Conservation (phyloP, 1,140 invertebrate species). For the Drosophila parvula region DNA sequence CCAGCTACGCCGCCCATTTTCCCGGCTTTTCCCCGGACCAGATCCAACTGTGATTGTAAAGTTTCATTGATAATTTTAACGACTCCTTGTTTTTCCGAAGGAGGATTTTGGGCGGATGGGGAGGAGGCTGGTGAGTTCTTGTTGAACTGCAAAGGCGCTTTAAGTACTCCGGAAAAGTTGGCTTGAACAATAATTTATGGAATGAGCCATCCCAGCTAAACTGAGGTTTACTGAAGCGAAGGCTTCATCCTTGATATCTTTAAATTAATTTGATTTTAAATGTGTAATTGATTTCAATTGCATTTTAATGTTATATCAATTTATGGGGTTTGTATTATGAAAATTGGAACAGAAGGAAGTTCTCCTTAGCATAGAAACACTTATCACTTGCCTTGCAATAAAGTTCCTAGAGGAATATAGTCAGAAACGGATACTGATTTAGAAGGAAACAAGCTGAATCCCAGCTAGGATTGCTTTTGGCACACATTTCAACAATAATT, state of each 20-base stretch:
- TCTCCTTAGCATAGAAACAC: too few species aligned
- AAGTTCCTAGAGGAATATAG: too few species aligned
- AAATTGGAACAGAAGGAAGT: too few species aligned
- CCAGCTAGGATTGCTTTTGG: too few species aligned
- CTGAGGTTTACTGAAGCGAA: neutral
- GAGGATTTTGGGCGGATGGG: neutral
- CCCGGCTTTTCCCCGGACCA: conserved; percentile 4
- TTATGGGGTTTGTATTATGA: neutral
- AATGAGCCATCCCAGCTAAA: conserved; percentile 7
- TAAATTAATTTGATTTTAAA: neutral
- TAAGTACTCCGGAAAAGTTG: conserved; percentile 64
- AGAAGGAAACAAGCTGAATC: too few species aligned
- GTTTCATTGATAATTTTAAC: conserved; percentile 82
- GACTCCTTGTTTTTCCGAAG: conserved; percentile 42
- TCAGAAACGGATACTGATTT: too few species aligned
- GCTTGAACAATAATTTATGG: conserved; percentile 14
- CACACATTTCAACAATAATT: too few species aligned
- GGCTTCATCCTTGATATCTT: neutral
- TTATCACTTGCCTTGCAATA: too few species aligned
- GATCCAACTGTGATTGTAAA: conserved; percentile 71
- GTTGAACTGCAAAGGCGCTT: conserved; percentile 64
- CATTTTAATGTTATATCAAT: neutral
- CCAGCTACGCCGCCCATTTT: neutral
- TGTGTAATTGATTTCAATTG: neutral
- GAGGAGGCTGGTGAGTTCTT: conserved; percentile 8